Evolutionary conservation across 2,888 invertebrate species (phyloP).

Genomic region (Heliothis peltigera): DNA sequence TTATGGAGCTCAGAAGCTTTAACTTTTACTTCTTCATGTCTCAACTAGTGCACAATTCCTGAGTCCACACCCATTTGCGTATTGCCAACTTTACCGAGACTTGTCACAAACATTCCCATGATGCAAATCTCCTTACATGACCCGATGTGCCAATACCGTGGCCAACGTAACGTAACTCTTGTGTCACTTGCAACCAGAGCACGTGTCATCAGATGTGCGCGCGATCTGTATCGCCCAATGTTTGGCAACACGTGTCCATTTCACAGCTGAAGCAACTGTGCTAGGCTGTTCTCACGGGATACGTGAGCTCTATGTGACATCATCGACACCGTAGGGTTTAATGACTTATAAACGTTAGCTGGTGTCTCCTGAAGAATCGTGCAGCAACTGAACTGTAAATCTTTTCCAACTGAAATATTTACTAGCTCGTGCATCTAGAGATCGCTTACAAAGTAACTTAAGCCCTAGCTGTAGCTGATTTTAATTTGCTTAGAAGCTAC

Average conservation of each 20-base stretch:
- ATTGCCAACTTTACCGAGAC: no score
- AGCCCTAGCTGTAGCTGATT: background rate
- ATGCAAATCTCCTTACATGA: background rate
- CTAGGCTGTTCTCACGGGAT: constrained; percentile 16
- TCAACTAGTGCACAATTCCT: no score
- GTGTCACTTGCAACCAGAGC: constrained; percentile 20
- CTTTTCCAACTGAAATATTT: background rate
- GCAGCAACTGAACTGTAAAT: background rate
- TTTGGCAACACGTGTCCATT: constrained; percentile 31
- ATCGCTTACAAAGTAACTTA: background rate
- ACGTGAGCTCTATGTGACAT: background rate
- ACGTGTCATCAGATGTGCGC: constrained; percentile 36
- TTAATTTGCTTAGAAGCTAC: background rate
- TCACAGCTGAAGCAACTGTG: constrained; percentile 23
- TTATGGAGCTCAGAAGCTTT: no score
- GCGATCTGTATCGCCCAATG: constrained; percentile 34
- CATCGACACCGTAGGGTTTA: background rate
- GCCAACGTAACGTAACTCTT: constrained; percentile 5
- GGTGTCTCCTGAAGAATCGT: no score
- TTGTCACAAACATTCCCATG: constrained; percentile 1
- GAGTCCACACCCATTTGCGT: no score
- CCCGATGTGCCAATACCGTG: constrained; percentile 14
- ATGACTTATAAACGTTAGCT: no score
- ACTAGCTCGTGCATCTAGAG: background rate
- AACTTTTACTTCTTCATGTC: no score